Base-by-base conservation (phyloP, 2,797 vertebrate genomes). In the Malurus leucopterus region DNA sequence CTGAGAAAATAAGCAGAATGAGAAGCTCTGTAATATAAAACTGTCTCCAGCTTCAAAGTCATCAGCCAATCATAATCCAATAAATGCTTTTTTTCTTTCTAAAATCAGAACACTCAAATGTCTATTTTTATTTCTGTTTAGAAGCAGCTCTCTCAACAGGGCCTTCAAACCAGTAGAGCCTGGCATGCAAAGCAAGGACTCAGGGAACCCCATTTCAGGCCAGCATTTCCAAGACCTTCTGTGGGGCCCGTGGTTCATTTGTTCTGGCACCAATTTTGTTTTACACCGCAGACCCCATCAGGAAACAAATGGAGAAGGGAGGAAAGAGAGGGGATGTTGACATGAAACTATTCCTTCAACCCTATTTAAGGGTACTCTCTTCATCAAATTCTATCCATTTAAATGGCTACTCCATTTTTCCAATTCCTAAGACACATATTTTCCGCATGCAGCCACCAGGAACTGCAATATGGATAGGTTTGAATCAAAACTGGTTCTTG, bases 101-200 rank as follows among this genome's bases (percentile, higher is more conserved):
- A 82, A 91, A 86, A 85, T 84, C 88, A 86, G 72, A 89, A 54
- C 74, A 74, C 47, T 75, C 69, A 46, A 84, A 61, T 19, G 73
- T 87, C 84, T 96, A 86, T 93, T 92, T 93, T 88, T 93, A 90
- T 19, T 89, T 85, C 76, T 79, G 77, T 88, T 90, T 81, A 91
- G 80, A 79, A 93, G 89, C 70, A 92, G 73, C 71, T 80, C 70
- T 67, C 84, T 90, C 58, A 69, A 41, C 88, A 70, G 80, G 72
- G 65, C 88, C 91, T 85, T 93, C 86, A 62, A 67, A 55, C 76
- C 92, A 84, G 88, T 67, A 59, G 47, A 65, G 84, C 75, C 84
- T 79, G 67, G 88, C 78, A 61, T 50, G 70, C 73, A 90, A 47
- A 46, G 84, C 85, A 80, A 54, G 24, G 76, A 78, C 75, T 80